Evolutionary conservation across 2,113 vertebrate genomes (phyloP).

Genomic region (Xiphias gladius): DNA sequence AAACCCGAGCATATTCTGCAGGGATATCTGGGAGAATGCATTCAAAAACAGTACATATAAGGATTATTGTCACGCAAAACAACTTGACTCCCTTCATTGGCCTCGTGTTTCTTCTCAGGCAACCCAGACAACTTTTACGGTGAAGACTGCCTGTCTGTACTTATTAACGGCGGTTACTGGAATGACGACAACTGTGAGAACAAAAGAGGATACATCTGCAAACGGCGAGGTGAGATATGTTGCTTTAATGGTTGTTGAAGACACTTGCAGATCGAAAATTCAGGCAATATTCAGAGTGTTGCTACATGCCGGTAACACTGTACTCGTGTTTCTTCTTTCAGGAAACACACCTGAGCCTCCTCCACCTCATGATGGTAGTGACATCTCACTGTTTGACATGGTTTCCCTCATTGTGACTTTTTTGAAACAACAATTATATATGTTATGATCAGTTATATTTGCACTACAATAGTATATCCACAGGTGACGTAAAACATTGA

Average conservation of each 20-base stretch:
- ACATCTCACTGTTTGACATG: background rate
- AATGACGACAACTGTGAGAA: conserved; percentile 84
- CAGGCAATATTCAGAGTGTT: background rate
- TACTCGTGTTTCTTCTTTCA: conserved; percentile 53
- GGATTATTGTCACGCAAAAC: background rate
- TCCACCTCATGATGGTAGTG: conserved; percentile 84
- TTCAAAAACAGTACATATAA: background rate
- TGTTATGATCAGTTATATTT: background rate
- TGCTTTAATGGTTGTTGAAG: background rate
- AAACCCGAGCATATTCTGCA: background rate
- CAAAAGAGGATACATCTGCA: conserved; percentile 85
- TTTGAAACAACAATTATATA: background rate
- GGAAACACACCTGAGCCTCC: conserved; percentile 81
- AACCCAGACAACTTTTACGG: conserved; percentile 81
- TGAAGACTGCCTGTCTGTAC: conserved; percentile 84
- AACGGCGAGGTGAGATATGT: conserved; percentile 76
- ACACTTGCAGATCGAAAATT: background rate
- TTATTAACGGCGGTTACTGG: conserved; percentile 82
- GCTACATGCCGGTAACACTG: background rate
- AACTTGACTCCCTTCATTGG: background rate
- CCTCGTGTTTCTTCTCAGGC: conserved; percentile 60
- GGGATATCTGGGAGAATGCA: background rate
- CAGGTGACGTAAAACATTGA: too few species aligned
- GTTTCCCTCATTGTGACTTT: background rate
- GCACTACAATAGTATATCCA: background rate